Base-by-base conservation (phyloP, 1,140 invertebrate species). In the Nilaparvata lugens region DNA sequence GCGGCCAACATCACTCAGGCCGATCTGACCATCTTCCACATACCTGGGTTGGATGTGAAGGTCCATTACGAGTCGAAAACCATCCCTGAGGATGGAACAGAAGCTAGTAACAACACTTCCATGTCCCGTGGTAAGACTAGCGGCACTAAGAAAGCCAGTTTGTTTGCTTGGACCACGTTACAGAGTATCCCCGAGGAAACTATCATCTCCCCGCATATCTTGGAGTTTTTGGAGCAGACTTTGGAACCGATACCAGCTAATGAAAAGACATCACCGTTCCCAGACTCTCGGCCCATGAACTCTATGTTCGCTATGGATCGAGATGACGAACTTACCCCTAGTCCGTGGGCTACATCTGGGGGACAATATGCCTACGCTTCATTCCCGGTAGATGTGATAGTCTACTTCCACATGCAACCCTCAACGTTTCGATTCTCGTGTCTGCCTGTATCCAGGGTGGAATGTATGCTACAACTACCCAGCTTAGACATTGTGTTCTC, bases 351-450 rank as follows among this genome's bases (percentile, higher is more conserved):
- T 66, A 74, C 81, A 4, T 79, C 78, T 61, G 83, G 80, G 71
- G 84, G 85, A 4, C 87, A 89, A 72, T 89, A 91, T 71, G 88
- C 87, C 60, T 93, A 93, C 69, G 87, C 91, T 11, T 95, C 93
- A 60, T 98, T 98, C 72, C 96, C 96, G 0, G 94, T 99, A 0
- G 96, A 99, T 77, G 93, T 99, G 9, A 93, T 99, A 66, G 95
- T 99, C 6, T 97, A 97, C 74, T 95, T 98, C 76, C 91, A 95
- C 72, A 96, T 98, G 84, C 92, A 98, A 70, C 95, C 95, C 0
- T 96, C 94, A 13, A 93, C 92, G 2, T 95, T 97, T 71, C 81
- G 93, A 61, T 97, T 97, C 73, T 95, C 93, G 62, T 97, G 95
- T 77, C 79, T 97, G 64, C 96, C 95, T 4, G 88, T 95, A 0